A percentile compares a stretch with the other conserved stretches of the same genome.
These are phyloP conservation scores for Psylliodes chrysocephalus DNA, from an alignment of 2,888 invertebrate species.

Conservation along the genomic window DNA sequence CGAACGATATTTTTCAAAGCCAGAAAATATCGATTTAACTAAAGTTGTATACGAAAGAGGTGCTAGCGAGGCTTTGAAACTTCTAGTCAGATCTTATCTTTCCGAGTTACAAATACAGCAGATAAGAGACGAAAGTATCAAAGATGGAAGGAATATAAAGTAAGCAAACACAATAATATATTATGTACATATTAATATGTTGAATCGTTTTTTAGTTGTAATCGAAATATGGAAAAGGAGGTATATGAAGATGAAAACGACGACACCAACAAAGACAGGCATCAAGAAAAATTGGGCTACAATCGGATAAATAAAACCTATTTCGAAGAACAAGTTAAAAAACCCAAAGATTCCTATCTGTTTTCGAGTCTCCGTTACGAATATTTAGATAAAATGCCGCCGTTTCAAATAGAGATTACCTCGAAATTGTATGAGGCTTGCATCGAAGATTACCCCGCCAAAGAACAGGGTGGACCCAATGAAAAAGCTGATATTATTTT, in stretches of 20 bases:
- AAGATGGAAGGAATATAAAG: conserved; percentile 26
- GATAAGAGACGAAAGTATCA: conserved; percentile 52
- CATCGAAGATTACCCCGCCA: conserved; percentile 49
- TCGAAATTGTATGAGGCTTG: conserved; percentile 58
- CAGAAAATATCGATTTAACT: conserved; percentile 55
- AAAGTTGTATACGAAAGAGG: conserved; percentile 64
- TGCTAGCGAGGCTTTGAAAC: conserved; percentile 68
- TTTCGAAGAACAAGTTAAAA: conserved; percentile 48
- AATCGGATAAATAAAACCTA: conserved; percentile 52
- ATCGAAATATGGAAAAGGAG: conserved; percentile 28
- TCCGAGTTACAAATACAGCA: conserved; percentile 61
- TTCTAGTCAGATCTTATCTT: conserved; percentile 72
- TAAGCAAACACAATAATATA: conserved; percentile 16
- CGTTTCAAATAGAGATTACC: conserved; percentile 62
- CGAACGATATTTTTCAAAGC: conserved; percentile 56
- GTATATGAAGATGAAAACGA: conserved; percentile 39
- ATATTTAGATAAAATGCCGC: conserved; percentile 67
- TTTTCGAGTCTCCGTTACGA: conserved; percentile 64
- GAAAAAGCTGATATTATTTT: conserved; percentile 58
- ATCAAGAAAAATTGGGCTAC: conserved; percentile 52
- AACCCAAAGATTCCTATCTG: conserved; percentile 59
- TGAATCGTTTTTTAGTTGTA: conserved; percentile 33
- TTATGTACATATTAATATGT: conserved; percentile 8
- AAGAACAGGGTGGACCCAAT: conserved; percentile 37
- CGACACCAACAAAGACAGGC: conserved; percentile 50